A percentile compares a stretch with the other conserved stretches of the same genome.
Conservation (phyloP, 92 coral and sea anemone species). For the Siderastrea radians region DNA sequence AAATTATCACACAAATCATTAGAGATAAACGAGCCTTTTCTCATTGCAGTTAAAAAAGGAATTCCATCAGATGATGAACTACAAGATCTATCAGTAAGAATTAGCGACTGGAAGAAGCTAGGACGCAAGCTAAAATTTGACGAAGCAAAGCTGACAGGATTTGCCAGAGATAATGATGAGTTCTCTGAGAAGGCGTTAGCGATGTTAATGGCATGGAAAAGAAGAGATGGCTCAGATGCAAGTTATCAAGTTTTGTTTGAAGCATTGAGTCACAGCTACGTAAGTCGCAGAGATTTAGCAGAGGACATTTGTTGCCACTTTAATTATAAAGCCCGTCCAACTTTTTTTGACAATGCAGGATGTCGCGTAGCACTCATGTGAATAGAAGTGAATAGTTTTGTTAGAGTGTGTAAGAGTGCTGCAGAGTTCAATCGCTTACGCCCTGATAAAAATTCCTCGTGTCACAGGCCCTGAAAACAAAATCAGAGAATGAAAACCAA, state of each 20-base stretch:
- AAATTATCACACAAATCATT: too few relatives aligned
- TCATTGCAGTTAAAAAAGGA: neutral
- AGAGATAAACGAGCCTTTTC: too few relatives aligned
- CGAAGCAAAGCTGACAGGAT: neutral
- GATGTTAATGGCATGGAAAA: neutral
- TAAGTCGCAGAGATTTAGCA: neutral
- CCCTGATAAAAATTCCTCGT: too few relatives aligned
- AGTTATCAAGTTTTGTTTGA: neutral
- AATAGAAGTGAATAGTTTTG: too few relatives aligned
- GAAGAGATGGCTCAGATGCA: slow-evolving; percentile 1
- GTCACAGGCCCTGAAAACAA: too few relatives aligned
- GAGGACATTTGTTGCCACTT: neutral
- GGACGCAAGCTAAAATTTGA: neutral
- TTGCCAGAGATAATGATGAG: neutral
- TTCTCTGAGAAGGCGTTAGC: neutral
- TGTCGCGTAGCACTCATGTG: too few relatives aligned
- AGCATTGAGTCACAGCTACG: neutral
- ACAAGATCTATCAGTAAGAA: neutral
- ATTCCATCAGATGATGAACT: neutral
- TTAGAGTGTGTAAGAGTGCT: too few relatives aligned
- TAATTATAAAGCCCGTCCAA: too few relatives aligned
- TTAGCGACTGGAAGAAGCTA: neutral
- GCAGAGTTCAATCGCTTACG: too few relatives aligned
- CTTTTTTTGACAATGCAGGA: too few relatives aligned
- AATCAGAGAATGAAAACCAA: too few relatives aligned